Evolutionary conservation across 2,888 invertebrate genomes (phyloP).

Genomic region (Pherbina coryleti): DNA sequence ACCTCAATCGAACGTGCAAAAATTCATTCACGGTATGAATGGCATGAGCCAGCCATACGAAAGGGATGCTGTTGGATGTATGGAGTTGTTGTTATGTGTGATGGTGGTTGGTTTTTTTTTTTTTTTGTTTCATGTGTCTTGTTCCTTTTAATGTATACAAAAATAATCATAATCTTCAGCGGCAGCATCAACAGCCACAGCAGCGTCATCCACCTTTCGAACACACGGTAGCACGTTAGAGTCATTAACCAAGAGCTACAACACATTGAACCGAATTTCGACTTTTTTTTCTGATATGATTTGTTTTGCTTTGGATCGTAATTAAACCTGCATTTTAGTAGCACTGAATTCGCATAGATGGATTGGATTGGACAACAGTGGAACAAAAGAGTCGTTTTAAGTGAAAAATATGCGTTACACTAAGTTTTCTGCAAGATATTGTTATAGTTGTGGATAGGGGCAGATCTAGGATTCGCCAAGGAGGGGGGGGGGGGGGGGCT

Average conservation of each 20-base stretch:
- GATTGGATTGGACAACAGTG: background rate
- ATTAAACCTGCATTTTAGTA: constrained; percentile 27
- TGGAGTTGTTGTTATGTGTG: constrained; percentile 39
- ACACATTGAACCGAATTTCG: too few species aligned
- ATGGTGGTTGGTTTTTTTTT: constrained; percentile 42
- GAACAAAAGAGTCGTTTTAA: background rate
- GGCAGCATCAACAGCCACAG: constrained; percentile 44
- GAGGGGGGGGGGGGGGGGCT: too few species aligned
- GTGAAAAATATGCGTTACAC: background rate
- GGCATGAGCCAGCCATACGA: constrained; percentile 14
- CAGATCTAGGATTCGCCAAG: too few species aligned
- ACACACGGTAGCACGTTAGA: constrained; percentile 18
- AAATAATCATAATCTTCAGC: constrained; percentile 44
- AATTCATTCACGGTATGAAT: constrained; percentile 33
- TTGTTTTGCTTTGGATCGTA: background rate
- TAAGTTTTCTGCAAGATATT: too few species aligned
- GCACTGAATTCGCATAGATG: constrained; percentile 1
- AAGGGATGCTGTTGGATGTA: constrained; percentile 33
- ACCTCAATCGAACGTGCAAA: constrained; percentile 56
- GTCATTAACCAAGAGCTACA: background rate
- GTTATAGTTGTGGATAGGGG: too few species aligned
- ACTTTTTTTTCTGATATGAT: background rate
- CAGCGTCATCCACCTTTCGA: constrained; percentile 34
- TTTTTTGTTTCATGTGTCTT: constrained; percentile 55
- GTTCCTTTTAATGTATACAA: constrained; percentile 48